Conservation (phyloP, 2,113 vertebrate genomes). For the Eurypyga helias region DNA sequence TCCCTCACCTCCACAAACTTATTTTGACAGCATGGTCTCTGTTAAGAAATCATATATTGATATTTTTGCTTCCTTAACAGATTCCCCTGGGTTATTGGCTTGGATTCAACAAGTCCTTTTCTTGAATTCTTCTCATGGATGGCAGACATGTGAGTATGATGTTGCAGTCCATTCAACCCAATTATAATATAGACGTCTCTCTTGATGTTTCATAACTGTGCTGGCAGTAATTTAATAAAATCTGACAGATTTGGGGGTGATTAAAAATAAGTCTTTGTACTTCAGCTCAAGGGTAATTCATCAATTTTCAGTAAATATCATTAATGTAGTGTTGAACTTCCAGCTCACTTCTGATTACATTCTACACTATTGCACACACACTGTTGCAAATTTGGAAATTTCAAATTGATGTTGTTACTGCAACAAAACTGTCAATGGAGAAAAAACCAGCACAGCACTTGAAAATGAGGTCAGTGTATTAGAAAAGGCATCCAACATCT, state of each 20-base stretch:
- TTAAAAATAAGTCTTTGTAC: neutral
- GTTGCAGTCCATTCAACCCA: neutral
- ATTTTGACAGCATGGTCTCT: neutral
- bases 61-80: neutral
- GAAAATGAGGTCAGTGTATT: neutral
- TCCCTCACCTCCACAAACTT: neutral
- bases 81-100: neutral
- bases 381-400: neutral
- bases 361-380: neutral
- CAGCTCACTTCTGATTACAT: neutral
- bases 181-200: neutral
- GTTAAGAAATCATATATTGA: neutral
- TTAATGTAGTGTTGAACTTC: neutral
- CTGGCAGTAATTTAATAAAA: neutral
- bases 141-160: neutral
- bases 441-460: rapidly evolving
- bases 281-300: neutral
- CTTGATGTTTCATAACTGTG: neutral
- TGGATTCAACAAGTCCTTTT: neutral
- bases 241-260: neutral
- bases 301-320: neutral
- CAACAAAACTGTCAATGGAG: neutral
- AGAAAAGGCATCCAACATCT: neutral
- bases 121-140: neutral
- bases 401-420: neutral